Evolutionary conservation across 2,888 invertebrate species (phyloP).

Genomic region (Drosophila antonietae): DNA sequence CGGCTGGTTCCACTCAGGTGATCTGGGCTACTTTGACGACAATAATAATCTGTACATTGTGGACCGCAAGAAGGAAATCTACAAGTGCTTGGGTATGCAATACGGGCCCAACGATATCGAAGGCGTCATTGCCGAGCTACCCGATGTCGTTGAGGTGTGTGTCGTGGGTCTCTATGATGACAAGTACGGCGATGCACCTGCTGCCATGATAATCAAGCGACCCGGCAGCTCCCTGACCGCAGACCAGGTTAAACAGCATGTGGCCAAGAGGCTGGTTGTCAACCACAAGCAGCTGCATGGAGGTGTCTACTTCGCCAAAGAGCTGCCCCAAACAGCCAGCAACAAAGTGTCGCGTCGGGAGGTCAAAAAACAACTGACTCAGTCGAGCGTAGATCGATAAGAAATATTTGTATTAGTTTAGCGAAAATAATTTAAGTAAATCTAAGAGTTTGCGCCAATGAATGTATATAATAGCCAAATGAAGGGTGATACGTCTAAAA

Average conservation of each 20-base stretch:
- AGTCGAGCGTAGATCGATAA: constrained; percentile 13
- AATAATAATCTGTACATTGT: constrained; percentile 63
- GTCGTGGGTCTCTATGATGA: constrained; percentile 70
- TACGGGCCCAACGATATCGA: constrained; percentile 72
- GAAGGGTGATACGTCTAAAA: too few species aligned
- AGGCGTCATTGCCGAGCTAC: constrained; percentile 54
- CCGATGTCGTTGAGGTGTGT: constrained; percentile 66
- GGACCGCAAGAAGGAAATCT: constrained; percentile 77
- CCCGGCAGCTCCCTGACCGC: constrained; percentile 37
- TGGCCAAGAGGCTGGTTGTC: constrained; percentile 21
- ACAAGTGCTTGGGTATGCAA: constrained; percentile 66
- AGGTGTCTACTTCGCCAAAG: constrained; percentile 64
- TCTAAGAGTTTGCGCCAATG: background rate
- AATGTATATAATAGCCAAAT: background rate
- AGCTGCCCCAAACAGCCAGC: constrained; percentile 62
- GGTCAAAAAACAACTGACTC: constrained; percentile 29
- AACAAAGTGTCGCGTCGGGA: constrained; percentile 55
- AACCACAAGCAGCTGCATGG: constrained; percentile 65
- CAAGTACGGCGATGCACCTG: constrained; percentile 63
- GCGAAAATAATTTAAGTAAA: background rate
- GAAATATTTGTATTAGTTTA: background rate
- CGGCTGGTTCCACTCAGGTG: constrained; percentile 78
- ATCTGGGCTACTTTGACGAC: constrained; percentile 78
- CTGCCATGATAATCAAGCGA: constrained; percentile 65
- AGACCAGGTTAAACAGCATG: constrained; percentile 45